Conservation (phyloP, 2,797 vertebrate species). For the Lutjanus argentimaculatus region DNA sequence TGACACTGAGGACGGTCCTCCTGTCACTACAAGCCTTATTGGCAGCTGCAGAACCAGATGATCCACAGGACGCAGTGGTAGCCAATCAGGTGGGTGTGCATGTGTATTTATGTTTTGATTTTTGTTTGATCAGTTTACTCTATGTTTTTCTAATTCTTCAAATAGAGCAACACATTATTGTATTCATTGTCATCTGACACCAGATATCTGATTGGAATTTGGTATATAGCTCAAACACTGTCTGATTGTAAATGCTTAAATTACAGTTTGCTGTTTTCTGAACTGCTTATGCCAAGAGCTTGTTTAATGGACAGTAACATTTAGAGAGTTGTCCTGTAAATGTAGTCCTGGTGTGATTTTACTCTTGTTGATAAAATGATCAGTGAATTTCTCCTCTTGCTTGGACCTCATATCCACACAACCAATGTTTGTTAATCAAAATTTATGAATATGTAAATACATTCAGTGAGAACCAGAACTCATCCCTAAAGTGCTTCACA, state of each 20-base stretch:
- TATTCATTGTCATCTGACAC: background rate
- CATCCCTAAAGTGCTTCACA: background rate
- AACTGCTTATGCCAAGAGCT: background rate
- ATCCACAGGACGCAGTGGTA: constrained; percentile 98
- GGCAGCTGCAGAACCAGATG: constrained; percentile 98
- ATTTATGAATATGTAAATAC: background rate
- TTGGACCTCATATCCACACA: background rate
- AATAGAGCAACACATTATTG: background rate
- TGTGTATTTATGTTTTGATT: constrained; percentile 12
- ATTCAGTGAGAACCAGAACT: background rate
- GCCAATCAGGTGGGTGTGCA: constrained; percentile 93
- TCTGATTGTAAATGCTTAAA: background rate
- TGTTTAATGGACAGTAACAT: background rate
- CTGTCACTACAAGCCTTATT: constrained; percentile 97
- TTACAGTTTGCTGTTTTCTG: background rate
- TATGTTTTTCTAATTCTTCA: background rate
- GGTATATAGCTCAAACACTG: background rate
- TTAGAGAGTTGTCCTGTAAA: background rate
- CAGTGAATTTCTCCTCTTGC: background rate
- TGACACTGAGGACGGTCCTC: constrained; percentile 98
- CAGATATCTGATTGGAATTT: background rate
- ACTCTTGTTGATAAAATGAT: background rate
- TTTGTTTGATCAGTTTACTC: background rate
- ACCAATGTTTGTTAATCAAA: background rate
- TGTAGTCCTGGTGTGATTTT: background rate